Evolutionary conservation across 1,140 invertebrate species (phyloP).

Genomic region (Stegodyphus dumicola): DNA sequence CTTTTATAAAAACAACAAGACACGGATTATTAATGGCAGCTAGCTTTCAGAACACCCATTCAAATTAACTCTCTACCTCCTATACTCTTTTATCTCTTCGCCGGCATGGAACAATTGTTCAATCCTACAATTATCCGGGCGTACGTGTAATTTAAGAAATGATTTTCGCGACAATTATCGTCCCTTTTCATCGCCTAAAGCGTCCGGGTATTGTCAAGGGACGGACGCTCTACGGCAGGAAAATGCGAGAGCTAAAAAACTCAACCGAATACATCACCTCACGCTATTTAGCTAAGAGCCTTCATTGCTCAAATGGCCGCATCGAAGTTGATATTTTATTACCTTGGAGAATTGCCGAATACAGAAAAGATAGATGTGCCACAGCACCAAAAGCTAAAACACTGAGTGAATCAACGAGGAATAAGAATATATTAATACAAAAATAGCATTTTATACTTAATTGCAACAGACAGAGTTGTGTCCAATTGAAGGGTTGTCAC

Average conservation of each 20-base stretch:
- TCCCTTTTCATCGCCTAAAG: constrained; percentile 28
- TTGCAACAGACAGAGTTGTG: no score
- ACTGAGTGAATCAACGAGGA: no score
- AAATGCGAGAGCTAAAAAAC: neutral
- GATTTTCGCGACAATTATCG: constrained; percentile 51
- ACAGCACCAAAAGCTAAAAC: no score
- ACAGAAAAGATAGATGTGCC: neutral
- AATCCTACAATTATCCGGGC: constrained; percentile 26
- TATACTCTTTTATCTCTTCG: neutral
- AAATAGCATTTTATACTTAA: no score
- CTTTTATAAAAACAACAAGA: no score
- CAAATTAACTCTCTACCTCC: neutral
- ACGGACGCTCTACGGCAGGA: neutral
- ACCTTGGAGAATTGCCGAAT: neutral
- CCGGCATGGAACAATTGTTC: neutral
- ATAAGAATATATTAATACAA: no score
- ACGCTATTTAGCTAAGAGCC: neutral
- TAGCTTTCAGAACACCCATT: neutral
- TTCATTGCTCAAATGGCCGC: neutral
- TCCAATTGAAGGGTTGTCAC: no score
- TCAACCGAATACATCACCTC: neutral
- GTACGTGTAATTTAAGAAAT: constrained; percentile 28
- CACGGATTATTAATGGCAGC: no score
- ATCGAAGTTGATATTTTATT: constrained; percentile 19
- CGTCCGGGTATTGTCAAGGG: neutral